Base-by-base conservation (phyloP, 2,888 invertebrate genomes). In the Philaethria dido region DNA sequence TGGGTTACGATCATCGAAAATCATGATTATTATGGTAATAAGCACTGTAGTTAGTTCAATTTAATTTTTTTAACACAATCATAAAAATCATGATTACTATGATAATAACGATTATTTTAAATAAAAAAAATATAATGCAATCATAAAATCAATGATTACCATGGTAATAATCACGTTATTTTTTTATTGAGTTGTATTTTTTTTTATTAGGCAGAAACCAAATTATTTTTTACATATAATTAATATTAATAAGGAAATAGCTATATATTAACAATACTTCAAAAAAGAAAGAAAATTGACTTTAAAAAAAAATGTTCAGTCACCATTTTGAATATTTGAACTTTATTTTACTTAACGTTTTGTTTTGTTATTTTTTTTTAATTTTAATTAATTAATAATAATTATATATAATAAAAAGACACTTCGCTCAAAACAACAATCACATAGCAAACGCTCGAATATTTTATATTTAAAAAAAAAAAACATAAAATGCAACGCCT, bases 401-500 rank as follows among this genome's bases (percentile, higher is more conserved):
- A 22, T 55, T 18, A 20, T n/a, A 39, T 22, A 39, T 55, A 55
- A 39, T 39, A 57, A 57, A 55, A 55, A 55, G 22, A 42, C 42
- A 57, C 25, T 57, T 22, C 22, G 57, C 57, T 57, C 42, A 57
- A 57, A 57, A 22, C 22, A 42, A 57, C 42, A 57, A 42, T 42
- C 42, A 42, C 20, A 57, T 16, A 57, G 57, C 57, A 57, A 42
- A 57, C 57, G 42, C 57, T 25, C 16, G 11, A 39, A 42, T 57
- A 57, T 57, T 20, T 39, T 22, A n/a, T 39, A 55, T 36, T 5
- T 18, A 39, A 33, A 33, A 36, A 55, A 39, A 54, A 33, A 20
- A 55, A 36, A 55, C 22, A 13, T 25, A 25, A 57, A 57, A 57
- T 25, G 42, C 42, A 42, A 25, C 20, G 57, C n/a, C 22, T 42